A percentile compares a stretch with the other conserved stretches of the same genome.
These are phyloP conservation scores for Caenorhabditis sp. DNA, from an alignment of 2,888 invertebrate species.

Conservation along the genomic window DNA sequence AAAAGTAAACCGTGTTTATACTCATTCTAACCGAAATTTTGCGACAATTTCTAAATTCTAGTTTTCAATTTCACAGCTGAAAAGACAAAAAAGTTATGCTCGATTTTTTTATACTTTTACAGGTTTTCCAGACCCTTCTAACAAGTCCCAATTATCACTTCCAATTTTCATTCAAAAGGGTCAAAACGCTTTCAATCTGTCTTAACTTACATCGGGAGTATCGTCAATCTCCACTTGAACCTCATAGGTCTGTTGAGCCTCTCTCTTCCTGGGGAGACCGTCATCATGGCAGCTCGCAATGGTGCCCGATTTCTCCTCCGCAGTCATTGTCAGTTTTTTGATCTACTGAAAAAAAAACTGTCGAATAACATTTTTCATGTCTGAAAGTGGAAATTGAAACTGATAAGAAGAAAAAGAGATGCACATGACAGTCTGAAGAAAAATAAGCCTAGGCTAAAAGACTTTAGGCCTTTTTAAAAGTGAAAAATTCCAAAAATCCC, in stretches of 20 bases:
- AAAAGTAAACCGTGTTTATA: no score
- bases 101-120: neutral
- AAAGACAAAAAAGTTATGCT: no score
- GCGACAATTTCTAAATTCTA: neutral
- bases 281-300: neutral
- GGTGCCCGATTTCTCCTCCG: neutral
- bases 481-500: constrained; percentile 8
- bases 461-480: constrained; percentile 11
- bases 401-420: constrained; percentile 14
- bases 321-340: constrained; percentile 31
- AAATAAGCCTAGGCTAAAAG: neutral
- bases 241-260: constrained; percentile 55
- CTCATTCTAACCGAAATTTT: no score
- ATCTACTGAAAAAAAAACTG: neutral
- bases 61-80: neutral
- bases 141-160: neutral
- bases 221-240: constrained; percentile 63
- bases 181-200: no score
- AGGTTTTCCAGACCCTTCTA: neutral
- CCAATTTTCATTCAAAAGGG: no score
- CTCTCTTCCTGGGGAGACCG: constrained; percentile 22
- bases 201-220: constrained; percentile 56
- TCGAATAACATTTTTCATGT: neutral
- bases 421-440: neutral
- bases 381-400: neutral